Evolutionary conservation across 1,140 invertebrate species (phyloP).

Genomic region (Metaphire vulgaris): DNA sequence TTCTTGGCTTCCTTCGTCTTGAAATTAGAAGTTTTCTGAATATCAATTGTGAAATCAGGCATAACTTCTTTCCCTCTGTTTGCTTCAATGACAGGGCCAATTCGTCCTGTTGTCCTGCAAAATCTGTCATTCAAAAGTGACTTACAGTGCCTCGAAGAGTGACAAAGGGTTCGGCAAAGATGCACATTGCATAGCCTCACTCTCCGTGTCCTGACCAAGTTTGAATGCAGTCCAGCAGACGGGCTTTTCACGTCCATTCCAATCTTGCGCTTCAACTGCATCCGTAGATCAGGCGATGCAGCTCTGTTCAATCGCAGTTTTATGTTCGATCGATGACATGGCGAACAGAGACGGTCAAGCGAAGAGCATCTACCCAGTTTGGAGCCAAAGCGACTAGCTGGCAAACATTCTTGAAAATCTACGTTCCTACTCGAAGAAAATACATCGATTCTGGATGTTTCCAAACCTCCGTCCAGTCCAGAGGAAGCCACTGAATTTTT

Average conservation of each 20-base stretch:
- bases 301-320: not conserved
- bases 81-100: no score
- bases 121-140: no score
- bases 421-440: not conserved
- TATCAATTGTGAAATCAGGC: no score
- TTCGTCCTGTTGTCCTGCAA: no score
- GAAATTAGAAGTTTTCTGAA: no score
- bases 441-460: not conserved
- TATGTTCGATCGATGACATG: not conserved
- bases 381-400: not conserved
- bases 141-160: not conserved
- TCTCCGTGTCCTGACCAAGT: constrained; percentile 1
- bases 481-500: not conserved
- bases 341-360: not conserved
- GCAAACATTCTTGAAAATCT: not conserved
- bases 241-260: not conserved
- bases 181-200: constrained; percentile 13
- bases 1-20: no score
- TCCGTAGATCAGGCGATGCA: not conserved
- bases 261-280: not conserved
- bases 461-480: not conserved
- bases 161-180: constrained; percentile 11
- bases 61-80: no score
- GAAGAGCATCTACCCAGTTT: not conserved
- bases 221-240: not conserved